Percentiles rank a stretch among this genome's conserved stretches.
phyloP scores from a whole-genome alignment of 2,888 invertebrate species.

The Drosophila cracens region DNA sequence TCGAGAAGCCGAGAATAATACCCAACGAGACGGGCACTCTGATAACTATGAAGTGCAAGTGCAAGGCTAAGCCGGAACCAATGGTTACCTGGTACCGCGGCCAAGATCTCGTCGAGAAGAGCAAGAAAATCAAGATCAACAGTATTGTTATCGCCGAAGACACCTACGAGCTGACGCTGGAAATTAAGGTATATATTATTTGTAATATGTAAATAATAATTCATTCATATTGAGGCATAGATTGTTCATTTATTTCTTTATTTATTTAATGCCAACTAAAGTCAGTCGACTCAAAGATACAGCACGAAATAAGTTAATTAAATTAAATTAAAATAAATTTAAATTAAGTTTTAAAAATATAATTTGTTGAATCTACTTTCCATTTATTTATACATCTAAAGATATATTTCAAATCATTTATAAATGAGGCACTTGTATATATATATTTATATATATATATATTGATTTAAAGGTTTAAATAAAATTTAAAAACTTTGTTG shows the following conservation, averaged over 20 bases:
- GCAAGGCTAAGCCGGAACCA: conserved; percentile 97
- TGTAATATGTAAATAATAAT: background rate
- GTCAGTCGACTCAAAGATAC: too few species aligned
- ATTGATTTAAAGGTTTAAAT: too few species aligned
- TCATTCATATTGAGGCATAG: background rate
- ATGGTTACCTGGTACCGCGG: conserved; percentile 98
- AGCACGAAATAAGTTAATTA: background rate
- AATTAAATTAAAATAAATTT: background rate
- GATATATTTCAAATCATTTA: too few species aligned
- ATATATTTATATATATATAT: too few species aligned
- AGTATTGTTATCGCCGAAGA: conserved; percentile 92
- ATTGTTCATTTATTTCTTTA: background rate
- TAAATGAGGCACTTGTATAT: too few species aligned
- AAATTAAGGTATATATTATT: conserved; percentile 88
- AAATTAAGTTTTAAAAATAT: background rate
- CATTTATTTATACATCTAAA: background rate
- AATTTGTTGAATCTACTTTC: background rate
- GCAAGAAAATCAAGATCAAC: conserved; percentile 93
- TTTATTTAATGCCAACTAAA: too few species aligned
- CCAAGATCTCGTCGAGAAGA: conserved; percentile 93
- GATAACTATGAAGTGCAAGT: conserved; percentile 98
- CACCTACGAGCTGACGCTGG: conserved; percentile 92
- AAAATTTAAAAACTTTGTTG: too few species aligned
- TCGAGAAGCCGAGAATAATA: conserved; percentile 99
- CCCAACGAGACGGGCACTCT: conserved; percentile 98